Base-by-base conservation (phyloP, 2,888 invertebrate genomes). In the Trachelus troglodyta region DNA sequence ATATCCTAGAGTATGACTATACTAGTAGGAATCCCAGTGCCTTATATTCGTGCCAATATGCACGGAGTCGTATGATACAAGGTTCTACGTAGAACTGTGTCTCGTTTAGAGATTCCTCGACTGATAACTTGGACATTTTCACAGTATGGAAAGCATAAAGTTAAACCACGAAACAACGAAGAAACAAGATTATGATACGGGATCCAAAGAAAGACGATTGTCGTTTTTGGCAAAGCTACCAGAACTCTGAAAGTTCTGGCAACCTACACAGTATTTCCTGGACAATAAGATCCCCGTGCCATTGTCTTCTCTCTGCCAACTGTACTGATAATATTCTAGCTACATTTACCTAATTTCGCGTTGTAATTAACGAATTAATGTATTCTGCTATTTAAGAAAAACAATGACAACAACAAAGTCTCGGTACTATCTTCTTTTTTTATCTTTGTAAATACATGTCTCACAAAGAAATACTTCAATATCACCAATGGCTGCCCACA, bases 401-500 rank as follows among this genome's bases (percentile, higher is more conserved):
- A 56, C 56, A 56, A 56, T 56, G 56, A 56, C 23, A 56, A 56
- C 40, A 56, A 23, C 23, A 23, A 56, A 56, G 23, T 56, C 56
- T 56, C 9, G 56, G 23, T n/a, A 75, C 11, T 75, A 68, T 40
- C 69, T 75, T 35, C 34, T 35, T 75, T 34, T 68, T 75, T 34
- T 71, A 77, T 77, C 56, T 75, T 75, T 77, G 77, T 77, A 77
- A 77, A 77, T 77, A 76, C 37, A 77, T 34, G 23, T 11, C 30
- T 71, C 34, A 15, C 71, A 30, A 71, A 34, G 71, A 71, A 34
- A 71, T 15, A 23, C 56, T 23, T 56, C 9, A 56, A 56, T 56
- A 56, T 23, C 56, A 23, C 23, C 56, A 56, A 56, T 56, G 23
- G 56, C 56, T 56, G 56, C 56, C 56, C 56, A 56, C 56, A 56